phyloP scores from a whole-genome alignment of 2,888 invertebrate genomes.

The Hydroisotoma schaefferi region DNA sequence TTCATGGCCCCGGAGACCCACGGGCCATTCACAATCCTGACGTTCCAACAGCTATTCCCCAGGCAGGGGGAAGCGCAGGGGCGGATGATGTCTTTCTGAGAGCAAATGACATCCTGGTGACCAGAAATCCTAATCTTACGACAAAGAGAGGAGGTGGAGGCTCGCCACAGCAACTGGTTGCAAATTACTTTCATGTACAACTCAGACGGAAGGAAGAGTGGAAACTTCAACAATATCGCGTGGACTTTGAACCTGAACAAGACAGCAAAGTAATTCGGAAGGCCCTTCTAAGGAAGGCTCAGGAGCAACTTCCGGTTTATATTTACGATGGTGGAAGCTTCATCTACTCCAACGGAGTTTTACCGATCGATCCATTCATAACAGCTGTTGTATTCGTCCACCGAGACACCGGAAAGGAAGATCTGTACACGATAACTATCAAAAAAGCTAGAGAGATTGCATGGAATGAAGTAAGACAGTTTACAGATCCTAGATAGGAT shows the following conservation, averaged over 20 bases:
- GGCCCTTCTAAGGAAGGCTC: neutral
- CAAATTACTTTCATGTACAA: neutral
- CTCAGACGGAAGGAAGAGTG: neutral
- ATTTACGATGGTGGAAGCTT: conserved; percentile 19
- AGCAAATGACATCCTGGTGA: too few species aligned
- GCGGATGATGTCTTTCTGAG: too few species aligned
- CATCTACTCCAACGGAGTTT: neutral
- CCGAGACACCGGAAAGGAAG: conserved; percentile 1
- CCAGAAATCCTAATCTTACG: neutral
- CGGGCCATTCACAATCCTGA: too few species aligned
- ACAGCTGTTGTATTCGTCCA: neutral
- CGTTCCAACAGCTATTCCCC: too few species aligned
- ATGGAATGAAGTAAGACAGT: conserved; percentile 6
- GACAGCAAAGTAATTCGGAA: conserved; percentile 1
- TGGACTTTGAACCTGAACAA: conserved; percentile 1
- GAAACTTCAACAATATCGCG: neutral
- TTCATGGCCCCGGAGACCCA: too few species aligned
- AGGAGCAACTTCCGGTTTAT: neutral
- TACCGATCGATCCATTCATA: neutral
- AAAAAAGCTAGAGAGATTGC: neutral
- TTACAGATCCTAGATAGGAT: neutral
- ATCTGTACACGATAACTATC: neutral
- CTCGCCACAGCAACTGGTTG: neutral
- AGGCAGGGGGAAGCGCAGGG: too few species aligned
- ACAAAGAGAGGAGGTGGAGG: neutral